Evolutionary conservation across 2,888 invertebrate genomes (phyloP), one percentile per base, ranked within the genome.

Genomic region (Orchestes rusci): DNA sequence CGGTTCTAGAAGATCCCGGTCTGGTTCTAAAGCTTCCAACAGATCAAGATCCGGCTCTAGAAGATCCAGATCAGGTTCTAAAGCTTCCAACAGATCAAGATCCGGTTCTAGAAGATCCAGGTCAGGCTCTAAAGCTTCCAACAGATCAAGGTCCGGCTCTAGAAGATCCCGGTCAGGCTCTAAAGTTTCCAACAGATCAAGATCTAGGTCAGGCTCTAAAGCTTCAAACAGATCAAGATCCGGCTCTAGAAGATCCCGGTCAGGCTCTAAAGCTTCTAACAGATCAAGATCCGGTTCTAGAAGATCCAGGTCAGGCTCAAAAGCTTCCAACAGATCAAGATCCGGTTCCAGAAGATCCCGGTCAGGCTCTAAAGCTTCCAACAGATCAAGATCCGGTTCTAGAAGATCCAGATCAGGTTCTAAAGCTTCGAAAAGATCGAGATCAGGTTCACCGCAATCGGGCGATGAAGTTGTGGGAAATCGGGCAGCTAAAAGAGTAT

Each of bases 401-500:
- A 23, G 35, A 20, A 40, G 56, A 42, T 56, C 54, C 7, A 31
- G 51, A 20, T 53, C 54, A 16, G n/a, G n/a, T n/a, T n/a, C n/a
- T n/a, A n/a, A n/a, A n/a, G n/a, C n/a, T n/a, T n/a, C n/a, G n/a
- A n/a, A n/a, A n/a, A 49, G 50, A 30, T 56, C 57, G 16, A 53
- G 53, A 39, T 57, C 57, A 23, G 18, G 8, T 10, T 5, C 8
- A 5, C 4, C 30, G 30, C 4, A 30, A 30, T 30, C 30, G 12
- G 12, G 30, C 42, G 16, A 41, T 12, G 43, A 37, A 33, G 23
- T 2, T 4, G 27, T n/a, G 7, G 23, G 18, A 28, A 45, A 34
- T 28, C 39, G 53, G 53, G 10, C 10, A 28, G 15, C 13, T 18
- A 68, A 67, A 51, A 66, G 68, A 15, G 60, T 65, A 42, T 61